Percentiles rank a stretch among this genome's conserved stretches.
These are phyloP conservation scores for Papilio gigon DNA, from an alignment of 2,888 invertebrate genomes.

Conservation along the genomic window DNA sequence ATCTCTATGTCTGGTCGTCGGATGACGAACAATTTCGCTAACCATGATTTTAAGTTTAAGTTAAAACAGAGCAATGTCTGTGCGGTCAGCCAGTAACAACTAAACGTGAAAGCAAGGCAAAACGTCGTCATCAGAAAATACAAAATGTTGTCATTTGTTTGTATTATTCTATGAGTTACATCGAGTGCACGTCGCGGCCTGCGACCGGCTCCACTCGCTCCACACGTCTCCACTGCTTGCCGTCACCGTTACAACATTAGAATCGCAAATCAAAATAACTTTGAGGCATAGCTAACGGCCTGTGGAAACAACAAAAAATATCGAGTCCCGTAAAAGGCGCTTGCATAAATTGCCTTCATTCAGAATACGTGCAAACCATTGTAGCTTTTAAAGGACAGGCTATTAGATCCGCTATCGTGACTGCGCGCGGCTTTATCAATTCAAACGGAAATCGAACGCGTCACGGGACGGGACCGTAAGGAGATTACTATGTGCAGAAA, in stretches of 20 bases:
- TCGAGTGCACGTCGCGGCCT: not conserved
- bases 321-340: conserved; percentile 25
- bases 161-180: not conserved
- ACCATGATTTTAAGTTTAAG: too few species aligned
- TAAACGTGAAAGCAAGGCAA: not conserved
- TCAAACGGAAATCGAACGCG: conserved; percentile 8
- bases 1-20: too few species aligned
- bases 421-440: not conserved
- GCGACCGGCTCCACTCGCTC: not conserved
- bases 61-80: too few species aligned
- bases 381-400: conserved; percentile 1
- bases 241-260: conserved; percentile 17
- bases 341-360: conserved; percentile 18
- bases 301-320: conserved; percentile 29
- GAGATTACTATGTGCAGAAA: not conserved
- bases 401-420: conserved; percentile 2
- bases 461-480: conserved; percentile 6
- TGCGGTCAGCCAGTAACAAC: too few species aligned
- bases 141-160: too few species aligned
- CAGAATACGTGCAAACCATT: conserved; percentile 1
- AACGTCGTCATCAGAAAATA: not conserved
- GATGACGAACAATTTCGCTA: too few species aligned
- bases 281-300: conserved; percentile 27
- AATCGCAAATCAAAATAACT: conserved; percentile 28
- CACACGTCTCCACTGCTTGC: not conserved